Base-by-base conservation (phyloP, 2,888 invertebrate species). In the Silvanus unidentatus region DNA sequence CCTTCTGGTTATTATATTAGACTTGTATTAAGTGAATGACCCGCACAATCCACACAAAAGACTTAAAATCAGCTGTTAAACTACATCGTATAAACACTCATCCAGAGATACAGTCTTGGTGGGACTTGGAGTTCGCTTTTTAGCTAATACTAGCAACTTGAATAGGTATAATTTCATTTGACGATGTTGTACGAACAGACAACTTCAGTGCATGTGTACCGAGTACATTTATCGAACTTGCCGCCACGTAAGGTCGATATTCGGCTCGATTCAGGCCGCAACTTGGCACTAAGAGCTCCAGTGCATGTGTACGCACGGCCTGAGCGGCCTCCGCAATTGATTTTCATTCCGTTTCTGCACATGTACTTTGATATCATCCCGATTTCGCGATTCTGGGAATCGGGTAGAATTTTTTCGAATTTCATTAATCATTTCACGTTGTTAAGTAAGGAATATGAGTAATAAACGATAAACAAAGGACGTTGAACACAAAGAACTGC, bases 241-340 rank as follows among this genome's bases (percentile, higher is more conserved):
- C 15, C 37, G n/a, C 6, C 1, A n/a, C 9, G 16, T 32, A 29
- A 4, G 16, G 40, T 29, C 29, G 40, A 6, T 14, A 14, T 15
- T 3, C 1, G 5, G 12, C 9, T n/a, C n/a, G 10, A 29, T 6
- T 8, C 13, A 15, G 1, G 13, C 11, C n/a, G 28, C 38, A 22
- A 49, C 14, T 50, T 45, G 44, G 41, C 54, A 43, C 30, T 51
- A 57, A 38, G 6, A 40, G 28, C 36, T 40, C 42, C 13, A 11
- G 57, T 57, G 44, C 57, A 48, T 16, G 40, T 44, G 49, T 45
- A 52, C 57, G 43, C n/a, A 32, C 41, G 8, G 14, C 29, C 16
- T 28, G 27, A 34, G 40, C 16, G 46, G 38, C 14, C 16, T 32
- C n/a, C n/a, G 28, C 27, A 44, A 52, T 52, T 42, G 52, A 52